Evolutionary conservation across 2,113 vertebrate species (phyloP).

Genomic region (Cyanistes caeruleus): DNA sequence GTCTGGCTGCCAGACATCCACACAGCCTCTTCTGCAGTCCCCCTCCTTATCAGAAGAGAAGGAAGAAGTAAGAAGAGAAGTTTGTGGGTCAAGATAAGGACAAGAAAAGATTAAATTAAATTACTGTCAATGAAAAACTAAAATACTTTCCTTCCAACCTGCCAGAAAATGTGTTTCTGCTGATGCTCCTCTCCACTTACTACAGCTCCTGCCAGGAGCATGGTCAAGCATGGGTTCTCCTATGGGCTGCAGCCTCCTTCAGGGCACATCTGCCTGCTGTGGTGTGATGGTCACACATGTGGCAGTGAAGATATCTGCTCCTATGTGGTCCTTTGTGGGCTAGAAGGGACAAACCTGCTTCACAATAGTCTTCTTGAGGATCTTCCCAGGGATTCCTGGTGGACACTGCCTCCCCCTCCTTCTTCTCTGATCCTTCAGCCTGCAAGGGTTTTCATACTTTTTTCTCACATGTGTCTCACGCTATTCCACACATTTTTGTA

Average conservation of each 20-base stretch:
- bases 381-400: neutral
- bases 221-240: neutral
- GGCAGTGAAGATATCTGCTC: neutral
- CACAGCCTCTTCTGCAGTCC: neutral
- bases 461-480: neutral
- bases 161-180: accelerated
- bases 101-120: neutral
- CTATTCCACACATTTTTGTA: neutral
- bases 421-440: neutral
- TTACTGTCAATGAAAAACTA: neutral
- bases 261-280: too few relatives aligned
- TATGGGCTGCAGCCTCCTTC: neutral
- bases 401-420: neutral
- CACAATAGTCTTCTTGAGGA: neutral
- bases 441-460: neutral
- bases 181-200: accelerated
- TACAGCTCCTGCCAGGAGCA: neutral
- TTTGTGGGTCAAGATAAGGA: neutral
- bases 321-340: neutral
- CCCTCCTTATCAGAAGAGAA: neutral
- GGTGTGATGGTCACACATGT: accelerated
- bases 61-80: neutral
- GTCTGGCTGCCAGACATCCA: neutral
- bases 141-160: neutral
- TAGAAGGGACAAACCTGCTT: neutral